Evolutionary conservation across 2,113 vertebrate species (phyloP), one percentile per base, ranked within the genome.

Genomic region (Daphoenositta chrysoptera): DNA sequence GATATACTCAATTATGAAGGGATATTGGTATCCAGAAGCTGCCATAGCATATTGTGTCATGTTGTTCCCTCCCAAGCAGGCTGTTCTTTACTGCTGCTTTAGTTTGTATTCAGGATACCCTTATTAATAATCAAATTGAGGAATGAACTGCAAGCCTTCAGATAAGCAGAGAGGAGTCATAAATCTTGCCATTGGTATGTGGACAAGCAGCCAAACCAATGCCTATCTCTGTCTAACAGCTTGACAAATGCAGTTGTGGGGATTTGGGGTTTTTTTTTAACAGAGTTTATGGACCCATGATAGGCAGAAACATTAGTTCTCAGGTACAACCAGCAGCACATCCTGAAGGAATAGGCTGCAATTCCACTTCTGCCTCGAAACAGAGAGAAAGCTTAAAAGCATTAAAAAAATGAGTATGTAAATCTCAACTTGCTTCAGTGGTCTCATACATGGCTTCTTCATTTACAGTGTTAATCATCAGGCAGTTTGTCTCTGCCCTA

Each of bases 181-280:
- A 93, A 94, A 94, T 95, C 68, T 96, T 87, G 37, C 69, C 69
- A 83, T 47, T 91, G 39, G 7, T 80, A 39, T 9, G 44, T 45
- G 45, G 77, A 94, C 66, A 69, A 92, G 71, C 56, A 77, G 31
- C 60, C 72, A 94, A 83, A 80, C 30, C 42, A 75, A 65, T 40
- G 48, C 53, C 85, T 91, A 73, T 94, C 96, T 94, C 81, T 83
- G 16, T 90, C 89, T 69, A 85, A 45, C 95, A 94, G 94, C 87
- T 94, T 77, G 90, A 89, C 72, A 91, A 94, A 94, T 69, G 35
- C 48, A 83, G 20, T 44, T 90, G n/a, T 45, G 57, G 21, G 13
- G 35, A 31, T 60, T 56, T 64, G 51, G 11, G 8, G 21, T 4
- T 65, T 26, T 63, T n/a, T 94, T 94, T 75, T 70, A 84, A 50